Base-by-base conservation (phyloP, 2,113 vertebrate genomes). In the Zeus faber region DNA sequence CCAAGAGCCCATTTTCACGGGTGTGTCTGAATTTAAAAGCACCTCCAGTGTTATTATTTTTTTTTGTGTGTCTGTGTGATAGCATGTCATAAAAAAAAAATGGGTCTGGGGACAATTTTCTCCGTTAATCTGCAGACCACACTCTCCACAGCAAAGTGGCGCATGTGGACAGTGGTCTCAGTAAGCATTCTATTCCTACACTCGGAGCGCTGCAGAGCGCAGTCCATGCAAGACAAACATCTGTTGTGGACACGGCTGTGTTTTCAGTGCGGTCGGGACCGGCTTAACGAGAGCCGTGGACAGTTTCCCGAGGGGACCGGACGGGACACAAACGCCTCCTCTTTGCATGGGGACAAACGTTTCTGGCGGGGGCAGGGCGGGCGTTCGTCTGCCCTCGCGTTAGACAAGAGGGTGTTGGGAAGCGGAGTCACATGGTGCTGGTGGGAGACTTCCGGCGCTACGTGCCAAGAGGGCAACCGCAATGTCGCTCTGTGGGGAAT, bases 211-310 rank as follows among this genome's bases (percentile, higher is more conserved):
- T 81, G 73, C 65, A 64, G 60, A 70, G 61, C 64, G 74, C 69
- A 83, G 68, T 75, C 55, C 37, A 75, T n/a, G 54, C 58, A 78
- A 86, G 85, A 85, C 85, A 88, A 89, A 87, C 82, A 86, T 89
- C 87, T 89, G 87, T 87, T 88, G 85, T 84, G 82, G 77, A 87
- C 69, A 67, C 65, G 62, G 62, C 74, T 70, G 59, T 76, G 77
- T 87, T 88, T 84, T 79, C 59, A 74, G 54, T 80, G 84, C 75
- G 86, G 89, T 86, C 81, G 75, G 75, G 76, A 81, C 75, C 72
- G 58, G 68, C 83, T 83, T 82, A 85, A 89, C 72, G 9, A 77
- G 77, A 66, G 62, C 52, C 58, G 63, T 65, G 57, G 76, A 81
- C 84, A 79, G 69, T 78, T 84, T 84, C 87, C 80, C 72, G 62